Conservation (phyloP, 2,797 vertebrate species). For the Lagorchestes hirsutus region DNA sequence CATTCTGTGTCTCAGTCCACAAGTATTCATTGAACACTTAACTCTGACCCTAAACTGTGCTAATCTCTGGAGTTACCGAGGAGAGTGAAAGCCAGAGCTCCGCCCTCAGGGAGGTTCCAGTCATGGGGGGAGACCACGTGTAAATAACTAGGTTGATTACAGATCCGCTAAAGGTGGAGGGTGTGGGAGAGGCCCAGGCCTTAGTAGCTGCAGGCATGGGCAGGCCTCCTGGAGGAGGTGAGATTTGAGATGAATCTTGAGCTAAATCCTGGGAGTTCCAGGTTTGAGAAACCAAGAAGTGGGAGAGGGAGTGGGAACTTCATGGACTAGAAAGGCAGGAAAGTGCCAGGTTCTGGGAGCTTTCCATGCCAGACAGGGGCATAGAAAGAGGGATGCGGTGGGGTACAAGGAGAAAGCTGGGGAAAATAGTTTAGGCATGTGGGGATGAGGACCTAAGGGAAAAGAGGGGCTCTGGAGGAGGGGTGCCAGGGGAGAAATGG, state of each 20-base stretch:
- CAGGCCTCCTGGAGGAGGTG: not conserved
- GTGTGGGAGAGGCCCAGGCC: no score
- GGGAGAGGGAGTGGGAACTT: not conserved
- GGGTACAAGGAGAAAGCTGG: not conserved
- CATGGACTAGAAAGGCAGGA: not conserved
- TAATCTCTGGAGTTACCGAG: no score
- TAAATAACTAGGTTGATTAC: not conserved
- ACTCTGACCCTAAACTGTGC: no score
- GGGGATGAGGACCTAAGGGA: not conserved
- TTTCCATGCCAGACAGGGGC: not conserved
- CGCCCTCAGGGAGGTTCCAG: not conserved
- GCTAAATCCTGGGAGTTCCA: not conserved
- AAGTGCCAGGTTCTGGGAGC: not conserved
- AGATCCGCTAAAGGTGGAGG: not conserved
- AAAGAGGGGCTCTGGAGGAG: not conserved
- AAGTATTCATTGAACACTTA: not conserved
- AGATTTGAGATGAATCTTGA: not conserved
- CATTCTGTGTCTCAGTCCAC: no score
- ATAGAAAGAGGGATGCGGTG: no score
- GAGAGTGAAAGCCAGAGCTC: no score
- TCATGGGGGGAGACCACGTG: rapidly evolving
- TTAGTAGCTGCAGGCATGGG: no score
- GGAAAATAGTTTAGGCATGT: not conserved
- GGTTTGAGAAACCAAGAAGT: not conserved
- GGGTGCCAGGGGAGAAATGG: not conserved